phyloP scores from a whole-genome alignment of 2,113 vertebrate genomes.

The Micronycteris hirsuta region DNA sequence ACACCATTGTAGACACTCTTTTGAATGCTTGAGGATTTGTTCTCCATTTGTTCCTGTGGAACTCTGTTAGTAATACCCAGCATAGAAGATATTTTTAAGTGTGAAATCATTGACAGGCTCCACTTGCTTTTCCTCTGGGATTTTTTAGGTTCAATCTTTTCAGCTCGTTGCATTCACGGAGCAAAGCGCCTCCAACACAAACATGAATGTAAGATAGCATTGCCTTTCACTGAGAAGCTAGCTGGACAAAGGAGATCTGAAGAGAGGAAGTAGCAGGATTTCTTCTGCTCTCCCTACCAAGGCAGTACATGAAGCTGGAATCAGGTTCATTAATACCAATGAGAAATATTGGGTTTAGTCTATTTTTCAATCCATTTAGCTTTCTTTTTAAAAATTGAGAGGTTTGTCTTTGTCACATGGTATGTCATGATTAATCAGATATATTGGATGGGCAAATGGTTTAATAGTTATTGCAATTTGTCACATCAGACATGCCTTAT shows the following conservation, averaged over 20 bases:
- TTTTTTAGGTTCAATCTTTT: neutral
- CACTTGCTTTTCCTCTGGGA: neutral
- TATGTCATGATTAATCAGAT: conserved; percentile 71
- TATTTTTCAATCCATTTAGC: conserved; percentile 62
- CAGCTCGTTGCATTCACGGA: neutral
- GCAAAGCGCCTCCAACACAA: neutral
- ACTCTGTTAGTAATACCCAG: neutral
- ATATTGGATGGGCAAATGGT: conserved; percentile 65
- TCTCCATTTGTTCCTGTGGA: neutral
- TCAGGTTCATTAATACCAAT: conserved; percentile 48
- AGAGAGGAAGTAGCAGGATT: neutral
- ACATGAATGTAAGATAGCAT: neutral
- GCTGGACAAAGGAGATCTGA: neutral
- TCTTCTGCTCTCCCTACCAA: neutral
- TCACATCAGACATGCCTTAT: conserved; percentile 64
- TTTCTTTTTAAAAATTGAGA: conserved; percentile 61
- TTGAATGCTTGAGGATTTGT: neutral
- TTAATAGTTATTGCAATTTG: conserved; percentile 72
- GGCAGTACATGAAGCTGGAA: neutral
- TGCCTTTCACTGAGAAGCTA: neutral
- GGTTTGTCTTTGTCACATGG: conserved; percentile 68
- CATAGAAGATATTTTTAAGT: neutral
- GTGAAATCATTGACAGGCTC: neutral
- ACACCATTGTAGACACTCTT: neutral
- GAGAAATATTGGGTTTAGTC: conserved; percentile 37